phyloP scores from a whole-genome alignment of 2,888 invertebrate genomes.

The Pristionchus mayeri region DNA sequence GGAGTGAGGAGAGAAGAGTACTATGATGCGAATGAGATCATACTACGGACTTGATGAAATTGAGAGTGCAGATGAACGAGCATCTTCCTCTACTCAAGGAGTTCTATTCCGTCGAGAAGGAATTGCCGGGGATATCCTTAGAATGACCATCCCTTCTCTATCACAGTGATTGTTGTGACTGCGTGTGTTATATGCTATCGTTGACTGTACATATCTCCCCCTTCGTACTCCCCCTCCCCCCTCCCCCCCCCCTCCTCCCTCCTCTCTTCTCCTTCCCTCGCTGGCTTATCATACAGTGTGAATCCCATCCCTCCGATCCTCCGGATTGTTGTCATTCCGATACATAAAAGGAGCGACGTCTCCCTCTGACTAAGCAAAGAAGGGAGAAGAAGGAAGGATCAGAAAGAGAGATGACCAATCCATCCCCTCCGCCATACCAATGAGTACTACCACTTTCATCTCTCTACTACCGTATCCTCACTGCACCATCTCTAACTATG shows the following conservation, averaged over 20 bases:
- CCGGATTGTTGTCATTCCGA: slow-evolving; percentile 40
- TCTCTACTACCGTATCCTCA: neutral
- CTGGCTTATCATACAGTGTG: slow-evolving; percentile 37
- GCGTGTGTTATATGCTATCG: too few species aligned
- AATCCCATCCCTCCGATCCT: slow-evolving; percentile 8
- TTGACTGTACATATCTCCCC: neutral
- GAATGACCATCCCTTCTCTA: too few species aligned
- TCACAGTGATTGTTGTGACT: too few species aligned
- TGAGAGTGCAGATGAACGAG: too few species aligned
- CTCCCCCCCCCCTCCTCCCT: neutral
- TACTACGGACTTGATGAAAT: neutral
- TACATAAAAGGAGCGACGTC: slow-evolving; percentile 41
- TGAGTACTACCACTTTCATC: slow-evolving; percentile 20
- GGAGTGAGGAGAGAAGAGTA: neutral
- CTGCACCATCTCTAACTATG: neutral
- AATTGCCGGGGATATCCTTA: too few species aligned
- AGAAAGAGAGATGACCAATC: slow-evolving; percentile 39
- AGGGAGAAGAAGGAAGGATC: slow-evolving; percentile 32
- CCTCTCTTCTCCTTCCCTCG: neutral
- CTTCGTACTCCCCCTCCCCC: slow-evolving; percentile 1
- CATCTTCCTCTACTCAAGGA: too few species aligned
- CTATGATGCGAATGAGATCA: neutral
- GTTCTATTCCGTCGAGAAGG: too few species aligned
- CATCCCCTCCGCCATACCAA: slow-evolving; percentile 19
- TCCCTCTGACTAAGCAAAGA: slow-evolving; percentile 31